A percentile compares a stretch with the other conserved stretches of the same genome.
These are phyloP conservation scores for Ophiothrix spiculata DNA, from an alignment of 35 echinoderm and acorn worm genomes.

Conservation along the genomic window DNA sequence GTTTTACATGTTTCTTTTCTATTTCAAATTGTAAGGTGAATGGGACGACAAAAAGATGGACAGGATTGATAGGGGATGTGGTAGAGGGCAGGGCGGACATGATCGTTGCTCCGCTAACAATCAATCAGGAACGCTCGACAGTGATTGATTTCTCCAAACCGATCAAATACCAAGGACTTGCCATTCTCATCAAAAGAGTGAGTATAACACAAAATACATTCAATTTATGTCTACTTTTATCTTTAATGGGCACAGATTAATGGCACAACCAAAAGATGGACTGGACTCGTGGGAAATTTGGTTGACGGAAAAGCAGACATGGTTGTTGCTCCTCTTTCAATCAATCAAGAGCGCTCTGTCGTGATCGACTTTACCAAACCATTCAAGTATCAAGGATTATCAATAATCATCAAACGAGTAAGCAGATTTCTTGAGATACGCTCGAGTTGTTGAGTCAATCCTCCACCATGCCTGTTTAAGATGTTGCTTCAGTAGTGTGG, in stretches of 20 bases:
- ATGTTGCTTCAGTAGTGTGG: no score
- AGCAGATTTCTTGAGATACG: no score
- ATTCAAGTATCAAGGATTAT: constrained; percentile 60
- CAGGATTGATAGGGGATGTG: constrained; percentile 49
- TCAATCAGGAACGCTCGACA: constrained; percentile 40
- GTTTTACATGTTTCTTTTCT: no score
- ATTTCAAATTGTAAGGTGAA: constrained; percentile 12
- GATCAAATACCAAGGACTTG: constrained; percentile 59
- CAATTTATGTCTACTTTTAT: neutral
- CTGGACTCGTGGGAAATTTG: constrained; percentile 47
- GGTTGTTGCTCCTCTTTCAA: constrained; percentile 50
- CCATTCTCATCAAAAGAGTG: constrained; percentile 56
- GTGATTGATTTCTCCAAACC: constrained; percentile 58
- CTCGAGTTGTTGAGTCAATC: no score
- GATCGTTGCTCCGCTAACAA: constrained; percentile 50
- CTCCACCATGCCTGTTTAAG: no score
- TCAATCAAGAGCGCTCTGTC: constrained; percentile 38
- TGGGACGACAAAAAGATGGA: constrained; percentile 40
- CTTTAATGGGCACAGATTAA: constrained; percentile 18
- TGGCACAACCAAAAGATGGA: constrained; percentile 41
- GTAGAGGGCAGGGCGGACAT: constrained; percentile 52
- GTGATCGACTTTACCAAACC: constrained; percentile 57
- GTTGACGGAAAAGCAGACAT: constrained; percentile 56
- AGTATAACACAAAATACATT: neutral
- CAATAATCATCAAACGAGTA: constrained; percentile 56